Base-by-base conservation (phyloP, 1,140 invertebrate genomes). In the Drosophila subobscura region DNA sequence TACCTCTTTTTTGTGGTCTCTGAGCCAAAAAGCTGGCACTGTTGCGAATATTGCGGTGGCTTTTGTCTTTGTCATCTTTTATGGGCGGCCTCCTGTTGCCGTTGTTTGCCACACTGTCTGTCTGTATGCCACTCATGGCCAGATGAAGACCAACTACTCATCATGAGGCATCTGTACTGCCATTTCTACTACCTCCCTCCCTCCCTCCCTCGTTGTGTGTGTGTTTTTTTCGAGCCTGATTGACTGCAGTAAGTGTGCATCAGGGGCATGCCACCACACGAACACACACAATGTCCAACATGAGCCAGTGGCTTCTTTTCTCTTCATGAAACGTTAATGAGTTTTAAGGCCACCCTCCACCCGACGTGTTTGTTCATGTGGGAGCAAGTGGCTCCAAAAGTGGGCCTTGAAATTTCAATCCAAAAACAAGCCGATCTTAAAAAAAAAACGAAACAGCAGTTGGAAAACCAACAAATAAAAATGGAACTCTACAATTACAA, bases 271-370 rank as follows among this genome's bases (percentile, higher is more conserved):
- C 49, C 58, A 41, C 33, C 61, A 65, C 12, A 8, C 22, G 7
- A 22, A n/a, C 29, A 33, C 29, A 33, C 29, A 53, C 45, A 53
- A 46, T 72, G 57, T 63, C 73, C 58, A 54, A 12, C 42, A 58
- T 44, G 25, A 44, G 60, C 45, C 63, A 44, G 54, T 46, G 20
- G 25, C 59, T 49, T 25, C 60, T 67, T 66, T 54, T 53, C 65
- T 66, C 72, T 56, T 57, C 68, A 85, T 76, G 56, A 79, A 79
- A 71, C 57, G 79, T 84, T 83, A 83, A 83, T 83, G 72, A 80
- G 73, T 80, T 77, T 73, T 65, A 63, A 77, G 73, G 56, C 61
- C 56, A 14, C 41, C 42, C 50, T 53, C 53, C 49, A 53, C 33
- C 49, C 44, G 41, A 64, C 64, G 76, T 83, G 75, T 74, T 74